A percentile compares a stretch with the other conserved stretches of the same genome.
phyloP scores from a whole-genome alignment of 2,797 vertebrate species.

The Cyclura pinguis region DNA sequence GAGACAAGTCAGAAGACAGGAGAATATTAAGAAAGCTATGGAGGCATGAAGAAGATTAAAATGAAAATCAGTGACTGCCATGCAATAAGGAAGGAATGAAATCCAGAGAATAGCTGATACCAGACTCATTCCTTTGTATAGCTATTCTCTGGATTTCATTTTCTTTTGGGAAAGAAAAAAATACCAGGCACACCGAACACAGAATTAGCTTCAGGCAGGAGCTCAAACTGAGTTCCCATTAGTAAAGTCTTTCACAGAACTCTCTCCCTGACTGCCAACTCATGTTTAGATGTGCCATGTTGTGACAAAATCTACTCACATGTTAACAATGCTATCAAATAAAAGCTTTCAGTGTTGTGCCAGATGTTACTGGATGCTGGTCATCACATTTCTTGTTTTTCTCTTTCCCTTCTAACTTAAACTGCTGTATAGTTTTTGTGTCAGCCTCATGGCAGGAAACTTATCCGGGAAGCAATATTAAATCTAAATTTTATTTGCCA shows the following conservation, averaged over 20 bases:
- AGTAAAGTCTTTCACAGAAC: background rate
- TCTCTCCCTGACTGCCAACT: background rate
- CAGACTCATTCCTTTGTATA: too few relatives aligned
- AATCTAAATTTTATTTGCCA: background rate
- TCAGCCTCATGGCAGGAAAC: background rate
- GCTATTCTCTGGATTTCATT: too few relatives aligned
- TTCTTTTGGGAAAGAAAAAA: background rate
- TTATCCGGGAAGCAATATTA: background rate
- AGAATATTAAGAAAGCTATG: background rate
- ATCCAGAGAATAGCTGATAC: background rate
- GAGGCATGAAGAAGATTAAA: background rate
- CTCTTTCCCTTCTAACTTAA: background rate
- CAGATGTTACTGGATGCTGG: too few relatives aligned
- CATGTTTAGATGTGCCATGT: background rate
- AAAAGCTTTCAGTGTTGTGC: too few relatives aligned
- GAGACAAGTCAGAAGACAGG: too few relatives aligned
- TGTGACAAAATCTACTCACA: background rate
- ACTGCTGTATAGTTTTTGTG: background rate
- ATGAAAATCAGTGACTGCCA: background rate
- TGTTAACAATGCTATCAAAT: background rate
- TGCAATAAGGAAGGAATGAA: background rate
- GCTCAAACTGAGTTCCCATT: background rate
- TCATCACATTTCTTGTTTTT: background rate
- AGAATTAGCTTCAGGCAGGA: background rate
- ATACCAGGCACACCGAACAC: background rate